Evolutionary conservation across 2,113 vertebrate genomes (phyloP), one percentile per base, ranked within the genome.

Genomic region (Pelvicachromis taeniatus): DNA sequence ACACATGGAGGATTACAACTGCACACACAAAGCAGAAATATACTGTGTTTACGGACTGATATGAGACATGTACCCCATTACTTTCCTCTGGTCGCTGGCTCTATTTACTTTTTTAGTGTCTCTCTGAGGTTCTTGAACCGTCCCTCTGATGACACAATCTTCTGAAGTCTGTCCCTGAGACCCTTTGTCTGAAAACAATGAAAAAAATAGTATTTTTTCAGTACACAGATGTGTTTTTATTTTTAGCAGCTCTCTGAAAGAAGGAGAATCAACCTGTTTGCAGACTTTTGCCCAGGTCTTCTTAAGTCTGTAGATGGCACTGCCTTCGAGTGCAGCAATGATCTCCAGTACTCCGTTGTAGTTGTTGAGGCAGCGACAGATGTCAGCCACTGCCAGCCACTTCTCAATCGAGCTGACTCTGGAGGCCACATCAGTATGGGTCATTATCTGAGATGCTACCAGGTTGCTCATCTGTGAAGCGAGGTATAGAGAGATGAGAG

Each of bases 51-150:
- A 48, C 13, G 5, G 5, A 7, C 7, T n/a, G n/a, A 11, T 31
- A 45, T 73, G 12, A 52, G 40, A 77, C 19, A 21, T 5, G 6
- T 3, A 17, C 23, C 10, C 2, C 6, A 12, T n/a, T 3, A 4
- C 17, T 40, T 17, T 9, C 1, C n/a, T 48, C 13, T 29, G 35
- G 7, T 48, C 31, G 11, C 23, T 7, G 9, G 12, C 38, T 3
- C 6, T 4, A 5, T 55, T 91, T 91, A 99, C 99, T 99, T 99
- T 94, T 99, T 99, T 83, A 99, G 96, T 1, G 98, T 98, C 96
- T 99, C 99, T 96, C 99, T 96, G 88, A 99, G 97, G 85, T 99
- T 99, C 96, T 99, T 99, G 97, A 99, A 99, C 94, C 99, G 96
- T 85, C 99, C 98, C 93, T 99, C 99, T 53, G 99, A 99, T 4